Percentiles rank a stretch among this genome's conserved stretches.
Conservation (phyloP, 2,888 invertebrate genomes). For the Nomada fucata region DNA sequence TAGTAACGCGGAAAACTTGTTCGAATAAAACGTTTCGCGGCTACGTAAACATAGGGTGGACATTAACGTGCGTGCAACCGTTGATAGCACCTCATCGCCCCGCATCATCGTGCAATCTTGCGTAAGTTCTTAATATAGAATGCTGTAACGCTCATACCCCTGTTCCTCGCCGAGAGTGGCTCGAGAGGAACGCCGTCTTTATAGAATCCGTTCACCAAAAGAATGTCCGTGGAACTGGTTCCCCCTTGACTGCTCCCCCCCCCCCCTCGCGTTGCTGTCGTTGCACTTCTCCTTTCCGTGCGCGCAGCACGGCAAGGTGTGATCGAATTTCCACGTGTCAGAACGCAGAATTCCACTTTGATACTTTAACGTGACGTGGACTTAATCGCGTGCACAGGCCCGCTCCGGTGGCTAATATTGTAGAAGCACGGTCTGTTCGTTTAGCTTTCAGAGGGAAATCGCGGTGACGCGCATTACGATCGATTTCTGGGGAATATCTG, state of each 20-base stretch:
- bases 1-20: conserved; percentile 38
- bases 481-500: not conserved
- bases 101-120: conserved; percentile 57
- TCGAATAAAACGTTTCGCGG: conserved; percentile 24
- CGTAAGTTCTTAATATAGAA: conserved; percentile 47
- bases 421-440: conserved; percentile 33
- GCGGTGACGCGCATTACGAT: not conserved
- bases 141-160: conserved; percentile 4
- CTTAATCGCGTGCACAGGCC: conserved; percentile 54
- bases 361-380: conserved; percentile 54
- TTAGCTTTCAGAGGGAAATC: conserved; percentile 5
- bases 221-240: conserved; percentile 49
- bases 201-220: conserved; percentile 53
- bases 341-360: conserved; percentile 64
- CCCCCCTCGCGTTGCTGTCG: not conserved
- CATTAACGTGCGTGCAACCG: conserved; percentile 47
- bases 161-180: conserved; percentile 3
- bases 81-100: conserved; percentile 61
- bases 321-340: conserved; percentile 70
- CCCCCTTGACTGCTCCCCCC: not conserved
- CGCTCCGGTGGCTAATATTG: not conserved
- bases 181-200: conserved; percentile 29
- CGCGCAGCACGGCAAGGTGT: conserved; percentile 45
- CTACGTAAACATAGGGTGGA: conserved; percentile 14
- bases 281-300: conserved; percentile 2